Conservation (phyloP, 1,140 invertebrate genomes). For the Penaeus vannamei region DNA sequence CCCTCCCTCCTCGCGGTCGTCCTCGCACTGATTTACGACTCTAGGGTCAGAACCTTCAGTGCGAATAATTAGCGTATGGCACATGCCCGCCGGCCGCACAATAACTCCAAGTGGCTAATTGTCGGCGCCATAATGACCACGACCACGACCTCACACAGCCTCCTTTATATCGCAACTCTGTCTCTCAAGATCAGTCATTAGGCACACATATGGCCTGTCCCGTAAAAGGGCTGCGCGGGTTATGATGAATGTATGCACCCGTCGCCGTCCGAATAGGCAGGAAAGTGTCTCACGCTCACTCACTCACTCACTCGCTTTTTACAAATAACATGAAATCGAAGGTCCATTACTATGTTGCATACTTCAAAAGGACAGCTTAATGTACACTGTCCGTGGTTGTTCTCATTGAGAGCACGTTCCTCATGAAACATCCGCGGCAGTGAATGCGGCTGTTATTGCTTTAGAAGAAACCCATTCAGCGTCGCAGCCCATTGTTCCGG, state of each 20-base stretch:
- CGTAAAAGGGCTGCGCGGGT: too few relatives aligned
- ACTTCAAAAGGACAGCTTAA: too few relatives aligned
- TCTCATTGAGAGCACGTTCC: too few relatives aligned
- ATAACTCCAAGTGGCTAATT: constrained; percentile 39
- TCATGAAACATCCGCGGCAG: too few relatives aligned
- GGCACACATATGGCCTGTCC: too few relatives aligned
- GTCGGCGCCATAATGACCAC: constrained; percentile 32
- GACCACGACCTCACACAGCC: constrained; percentile 26
- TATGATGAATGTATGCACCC: too few relatives aligned
- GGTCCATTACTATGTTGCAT: too few relatives aligned
- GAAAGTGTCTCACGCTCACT: not conserved
- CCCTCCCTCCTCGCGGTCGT: constrained; percentile 19
- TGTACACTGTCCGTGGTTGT: too few relatives aligned
- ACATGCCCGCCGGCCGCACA: constrained; percentile 35
- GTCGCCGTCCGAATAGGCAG: not conserved
- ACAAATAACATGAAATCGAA: not conserved
- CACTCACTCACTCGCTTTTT: not conserved
- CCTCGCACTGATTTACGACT: constrained; percentile 35
- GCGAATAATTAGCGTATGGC: constrained; percentile 54
- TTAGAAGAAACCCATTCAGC: too few relatives aligned
- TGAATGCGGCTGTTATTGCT: too few relatives aligned
- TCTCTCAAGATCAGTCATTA: not conserved
- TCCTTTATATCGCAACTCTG: not conserved
- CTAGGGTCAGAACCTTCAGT: constrained; percentile 42
- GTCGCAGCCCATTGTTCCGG: too few relatives aligned